Base-by-base conservation (phyloP, 2,888 invertebrate genomes). In the Timema podura region DNA sequence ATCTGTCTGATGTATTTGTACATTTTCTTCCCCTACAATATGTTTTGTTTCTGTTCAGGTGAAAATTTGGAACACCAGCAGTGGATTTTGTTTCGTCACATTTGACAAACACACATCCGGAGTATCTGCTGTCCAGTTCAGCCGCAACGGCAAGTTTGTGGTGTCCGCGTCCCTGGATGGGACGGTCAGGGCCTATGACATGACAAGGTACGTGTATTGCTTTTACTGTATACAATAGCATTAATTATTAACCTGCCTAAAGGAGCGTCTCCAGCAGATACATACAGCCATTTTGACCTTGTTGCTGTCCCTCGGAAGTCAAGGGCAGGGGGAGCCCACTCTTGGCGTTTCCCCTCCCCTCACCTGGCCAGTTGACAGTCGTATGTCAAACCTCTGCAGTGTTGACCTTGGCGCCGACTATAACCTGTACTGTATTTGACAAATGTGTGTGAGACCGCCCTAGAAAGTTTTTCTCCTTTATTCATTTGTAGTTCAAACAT, bases 121-220 rank as follows among this genome's bases (percentile, higher is more conserved):
- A 0, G 88, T 99, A 2, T 91, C 93, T 0, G 90, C 89, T 7
- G 86, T 98, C 0, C 85, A 89, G 65, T 99, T 98, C 81, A 96
- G 95, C 78, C 89, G 89, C 46, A 95, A 91, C 78, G 94, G 97
- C 76, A 95, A 93, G 82, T 96, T 96, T 77, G 85, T 99, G 10
- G 87, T 98, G 5, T 95, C 98, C 0, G 87, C 95, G 0, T 98
- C 98, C 0, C 81, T 96, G n/a, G 99, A 99, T 83, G 99, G 99
- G 5, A 97, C 98, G 5, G 95, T 98, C 0, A 82, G 98, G 76
- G 98, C 98, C 0, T 98, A 91, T 81, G 99, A 99, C 84, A 84
- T 98, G 71, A 90, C 89, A 67, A 87, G 95, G 92, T 93, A 77
- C 79, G 77, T 67, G 13, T 67, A 7, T 13, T 15, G 44, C 46